phyloP scores from a whole-genome alignment of 2,113 vertebrate genomes.

The Polyodon spathula region DNA sequence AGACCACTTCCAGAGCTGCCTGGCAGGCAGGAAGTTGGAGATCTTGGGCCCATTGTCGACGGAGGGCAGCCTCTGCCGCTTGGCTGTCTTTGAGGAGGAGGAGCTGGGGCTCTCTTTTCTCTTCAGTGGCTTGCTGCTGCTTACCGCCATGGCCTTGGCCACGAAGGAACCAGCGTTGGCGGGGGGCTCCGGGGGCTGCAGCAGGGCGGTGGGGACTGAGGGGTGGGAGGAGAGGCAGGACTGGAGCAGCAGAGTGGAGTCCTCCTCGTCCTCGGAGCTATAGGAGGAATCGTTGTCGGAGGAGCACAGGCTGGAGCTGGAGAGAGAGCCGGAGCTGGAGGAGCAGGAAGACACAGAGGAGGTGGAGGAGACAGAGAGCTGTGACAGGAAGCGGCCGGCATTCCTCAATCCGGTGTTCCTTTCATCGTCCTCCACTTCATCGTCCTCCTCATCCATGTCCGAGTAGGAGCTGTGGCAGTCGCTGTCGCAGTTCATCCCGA shows the following conservation, averaged over 20 bases:
- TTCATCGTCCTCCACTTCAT: conserved; percentile 61
- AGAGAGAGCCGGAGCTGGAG: conserved; percentile 84
- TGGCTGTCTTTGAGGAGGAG: conserved; percentile 63
- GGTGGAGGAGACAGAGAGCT: conserved; percentile 80
- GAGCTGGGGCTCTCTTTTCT: conserved; percentile 71
- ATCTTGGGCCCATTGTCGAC: conserved; percentile 83
- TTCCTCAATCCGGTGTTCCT: conserved; percentile 49
- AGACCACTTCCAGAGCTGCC: conserved; percentile 91
- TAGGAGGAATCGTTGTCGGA: conserved; percentile 93
- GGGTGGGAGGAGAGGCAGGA: conserved; percentile 81
- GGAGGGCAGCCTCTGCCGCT: conserved; percentile 76
- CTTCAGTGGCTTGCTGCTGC: conserved; percentile 58
- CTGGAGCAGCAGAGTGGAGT: conserved; percentile 79
- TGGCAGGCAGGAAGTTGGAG: conserved; percentile 75
- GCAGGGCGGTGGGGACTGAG: no score
- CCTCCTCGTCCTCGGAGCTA: conserved; percentile 87
- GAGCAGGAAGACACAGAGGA: conserved; percentile 90
- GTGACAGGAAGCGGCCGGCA: conserved; percentile 76
- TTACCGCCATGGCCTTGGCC: conserved; percentile 64
- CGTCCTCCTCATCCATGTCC: conserved; percentile 77
- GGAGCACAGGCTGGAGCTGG: conserved; percentile 87
- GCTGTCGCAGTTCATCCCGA: conserved; percentile 74
- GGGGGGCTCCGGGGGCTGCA: conserved; percentile 67
- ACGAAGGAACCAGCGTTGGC: conserved; percentile 67
- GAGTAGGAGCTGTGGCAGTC: conserved; percentile 89